Evolutionary conservation across 2,113 vertebrate genomes (phyloP).

Genomic region (Cottus gobio): DNA sequence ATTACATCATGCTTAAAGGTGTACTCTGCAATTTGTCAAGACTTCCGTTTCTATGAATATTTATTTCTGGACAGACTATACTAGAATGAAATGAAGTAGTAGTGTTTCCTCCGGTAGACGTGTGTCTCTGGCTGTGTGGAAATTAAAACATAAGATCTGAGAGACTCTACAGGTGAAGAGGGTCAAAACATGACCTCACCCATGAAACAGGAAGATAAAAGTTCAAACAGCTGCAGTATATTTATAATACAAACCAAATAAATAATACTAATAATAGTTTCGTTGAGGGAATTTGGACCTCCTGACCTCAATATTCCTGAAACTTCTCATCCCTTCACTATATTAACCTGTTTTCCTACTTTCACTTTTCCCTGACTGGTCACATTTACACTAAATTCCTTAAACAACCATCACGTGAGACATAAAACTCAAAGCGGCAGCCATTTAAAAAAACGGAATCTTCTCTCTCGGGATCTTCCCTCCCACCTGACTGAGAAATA

Average conservation of each 20-base stretch:
- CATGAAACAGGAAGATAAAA: not conserved
- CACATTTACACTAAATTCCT: not conserved
- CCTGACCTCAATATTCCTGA: not conserved
- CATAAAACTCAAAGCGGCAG: not conserved
- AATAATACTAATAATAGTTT: no score
- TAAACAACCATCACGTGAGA: not conserved
- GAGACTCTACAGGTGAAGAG: no score
- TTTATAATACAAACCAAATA: no score
- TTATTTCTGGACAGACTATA: not conserved
- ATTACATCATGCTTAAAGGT: not conserved
- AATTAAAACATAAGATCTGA: not conserved
- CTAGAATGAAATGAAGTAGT: not conserved
- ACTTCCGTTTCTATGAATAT: not conserved
- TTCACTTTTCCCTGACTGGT: not conserved
- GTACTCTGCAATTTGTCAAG: not conserved
- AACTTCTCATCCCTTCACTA: not conserved
- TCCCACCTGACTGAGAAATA: not conserved
- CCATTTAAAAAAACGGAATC: not conserved
- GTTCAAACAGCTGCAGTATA: not conserved
- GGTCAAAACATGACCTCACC: no score
- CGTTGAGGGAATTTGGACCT: not conserved
- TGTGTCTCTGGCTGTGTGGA: not conserved
- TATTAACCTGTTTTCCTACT: not conserved
- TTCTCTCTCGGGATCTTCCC: not conserved
- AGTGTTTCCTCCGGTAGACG: not conserved